phyloP scores from a whole-genome alignment of 2,113 vertebrate genomes.

The Odontophorus gujanensis region DNA sequence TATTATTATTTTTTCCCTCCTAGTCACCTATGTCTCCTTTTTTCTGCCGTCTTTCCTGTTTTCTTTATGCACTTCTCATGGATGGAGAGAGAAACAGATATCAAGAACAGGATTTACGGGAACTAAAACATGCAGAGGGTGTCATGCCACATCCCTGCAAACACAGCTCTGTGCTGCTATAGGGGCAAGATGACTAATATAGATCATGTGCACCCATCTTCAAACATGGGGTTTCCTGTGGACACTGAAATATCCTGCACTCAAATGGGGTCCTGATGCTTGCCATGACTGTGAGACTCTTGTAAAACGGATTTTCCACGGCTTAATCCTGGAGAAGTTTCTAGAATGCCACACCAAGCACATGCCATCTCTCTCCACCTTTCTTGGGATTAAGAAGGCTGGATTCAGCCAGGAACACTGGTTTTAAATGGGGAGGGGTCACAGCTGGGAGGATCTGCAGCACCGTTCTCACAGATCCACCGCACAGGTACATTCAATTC shows the following conservation, averaged over 20 bases:
- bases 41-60: background rate
- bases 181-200: background rate
- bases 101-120: background rate
- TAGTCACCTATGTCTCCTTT: background rate
- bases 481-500: background rate
- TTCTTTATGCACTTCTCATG: background rate
- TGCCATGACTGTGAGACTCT: rapidly evolving
- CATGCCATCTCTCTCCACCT: background rate
- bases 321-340: background rate
- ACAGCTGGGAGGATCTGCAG: background rate
- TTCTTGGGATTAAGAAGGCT: background rate
- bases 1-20: background rate
- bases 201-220: background rate
- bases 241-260: background rate
- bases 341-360: background rate
- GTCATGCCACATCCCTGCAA: background rate
- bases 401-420: background rate
- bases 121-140: rapidly evolving
- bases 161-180: background rate
- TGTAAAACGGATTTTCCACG: background rate
- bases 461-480: background rate
- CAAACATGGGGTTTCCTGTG: background rate
- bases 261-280: rapidly evolving
- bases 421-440: background rate
- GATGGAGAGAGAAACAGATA: background rate